Percentiles rank a stretch among this genome's conserved stretches.
These are phyloP conservation scores for Tragelaphus imberbis DNA, from an alignment of 2,113 vertebrate genomes.

Conservation along the genomic window DNA sequence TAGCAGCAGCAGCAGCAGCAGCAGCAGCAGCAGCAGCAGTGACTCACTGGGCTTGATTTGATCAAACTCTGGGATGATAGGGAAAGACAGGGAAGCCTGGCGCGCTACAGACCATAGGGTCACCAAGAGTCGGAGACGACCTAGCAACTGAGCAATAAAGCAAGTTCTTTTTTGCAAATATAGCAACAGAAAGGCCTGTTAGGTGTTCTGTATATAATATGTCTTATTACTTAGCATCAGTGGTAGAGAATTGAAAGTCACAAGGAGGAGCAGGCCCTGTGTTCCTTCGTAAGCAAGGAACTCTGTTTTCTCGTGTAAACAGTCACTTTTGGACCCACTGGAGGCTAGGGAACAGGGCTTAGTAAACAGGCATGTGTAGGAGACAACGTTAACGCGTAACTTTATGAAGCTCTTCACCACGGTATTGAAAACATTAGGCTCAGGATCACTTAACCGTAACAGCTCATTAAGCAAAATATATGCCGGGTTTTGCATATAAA, in stretches of 20 bases:
- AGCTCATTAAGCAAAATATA: neutral
- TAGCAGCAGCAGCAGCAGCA: too few relatives aligned
- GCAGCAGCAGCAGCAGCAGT: too few relatives aligned
- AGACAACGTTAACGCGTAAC: rapidly evolving
- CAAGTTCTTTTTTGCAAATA: neutral
- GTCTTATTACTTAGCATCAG: too few relatives aligned
- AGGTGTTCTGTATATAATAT: neutral
- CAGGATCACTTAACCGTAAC: neutral
- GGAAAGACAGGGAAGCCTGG: neutral
- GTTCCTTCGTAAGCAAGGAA: neutral
- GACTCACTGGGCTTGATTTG: neutral
- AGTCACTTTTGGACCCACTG: neutral
- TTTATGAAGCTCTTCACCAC: neutral
- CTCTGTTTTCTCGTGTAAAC: neutral
- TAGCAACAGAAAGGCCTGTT: neutral
- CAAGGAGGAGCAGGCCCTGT: neutral
- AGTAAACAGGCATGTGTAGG: rapidly evolving
- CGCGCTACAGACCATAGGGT: rapidly evolving
- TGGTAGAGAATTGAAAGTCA: neutral
- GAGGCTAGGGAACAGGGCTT: neutral
- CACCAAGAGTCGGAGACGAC: rapidly evolving
- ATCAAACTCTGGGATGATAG: neutral
- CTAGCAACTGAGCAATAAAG: rapidly evolving
- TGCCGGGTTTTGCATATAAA: too few relatives aligned
- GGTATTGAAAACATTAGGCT: neutral